Conservation (phyloP, 2,797 vertebrate genomes). For the Hoplostethus mediterraneus region DNA sequence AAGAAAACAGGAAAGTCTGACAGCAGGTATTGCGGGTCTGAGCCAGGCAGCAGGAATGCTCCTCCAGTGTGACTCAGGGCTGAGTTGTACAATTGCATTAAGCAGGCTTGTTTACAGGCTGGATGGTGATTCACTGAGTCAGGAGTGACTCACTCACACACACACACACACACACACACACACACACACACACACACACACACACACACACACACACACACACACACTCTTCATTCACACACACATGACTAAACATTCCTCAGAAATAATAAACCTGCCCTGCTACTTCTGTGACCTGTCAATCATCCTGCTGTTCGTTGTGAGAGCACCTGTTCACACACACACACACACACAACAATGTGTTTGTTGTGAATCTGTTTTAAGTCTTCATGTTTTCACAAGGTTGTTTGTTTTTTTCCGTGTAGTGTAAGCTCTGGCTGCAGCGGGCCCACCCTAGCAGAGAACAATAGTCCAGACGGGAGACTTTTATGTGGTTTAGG, state of each 20-base stretch:
- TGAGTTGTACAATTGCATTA: constrained; percentile 58
- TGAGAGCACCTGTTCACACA: constrained; percentile 20
- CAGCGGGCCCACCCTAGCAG: constrained; percentile 20
- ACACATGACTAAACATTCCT: constrained; percentile 25
- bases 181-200: background rate
- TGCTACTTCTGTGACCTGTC: background rate
- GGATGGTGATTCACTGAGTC: constrained; percentile 58
- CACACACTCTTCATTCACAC: constrained; percentile 35
- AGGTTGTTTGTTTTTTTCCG: background rate
- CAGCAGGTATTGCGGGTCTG: constrained; percentile 59
- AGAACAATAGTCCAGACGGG: constrained; percentile 50
- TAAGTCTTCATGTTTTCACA: no score
- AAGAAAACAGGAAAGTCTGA: constrained; percentile 43
- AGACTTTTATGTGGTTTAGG: constrained; percentile 72
- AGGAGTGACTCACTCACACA: constrained; percentile 43
- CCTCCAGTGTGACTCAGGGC: constrained; percentile 73
- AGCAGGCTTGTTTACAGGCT: constrained; percentile 61
- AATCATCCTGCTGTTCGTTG: background rate
- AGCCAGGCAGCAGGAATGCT: constrained; percentile 62
- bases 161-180: constrained; percentile 7
- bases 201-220: constrained; percentile 18
- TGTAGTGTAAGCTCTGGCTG: background rate
- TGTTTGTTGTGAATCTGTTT: constrained; percentile 3
- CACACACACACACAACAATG: background rate
- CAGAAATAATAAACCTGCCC: background rate